These are phyloP conservation scores for Apodemia hepburni DNA, from an alignment of 2,888 invertebrate species.

Conservation along the genomic window DNA sequence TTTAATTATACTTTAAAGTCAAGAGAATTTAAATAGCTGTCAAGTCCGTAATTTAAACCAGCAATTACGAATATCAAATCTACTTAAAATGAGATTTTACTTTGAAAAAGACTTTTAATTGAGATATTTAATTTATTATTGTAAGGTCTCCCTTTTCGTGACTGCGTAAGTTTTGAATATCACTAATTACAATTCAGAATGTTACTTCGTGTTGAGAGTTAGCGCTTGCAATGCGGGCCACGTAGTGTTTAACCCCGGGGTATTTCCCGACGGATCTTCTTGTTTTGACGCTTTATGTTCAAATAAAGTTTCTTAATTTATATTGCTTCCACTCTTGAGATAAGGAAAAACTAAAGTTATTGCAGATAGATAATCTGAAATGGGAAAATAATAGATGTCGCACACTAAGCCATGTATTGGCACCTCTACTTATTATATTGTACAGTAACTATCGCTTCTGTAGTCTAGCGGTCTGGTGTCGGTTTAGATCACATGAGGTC, in stretches of 20 bases:
- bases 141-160: not conserved
- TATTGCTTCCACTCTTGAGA: conserved; percentile 12
- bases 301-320: conserved; percentile 18
- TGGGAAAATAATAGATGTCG: not conserved
- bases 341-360: not conserved
- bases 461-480: no score
- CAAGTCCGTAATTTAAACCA: not conserved
- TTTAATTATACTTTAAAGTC: not conserved
- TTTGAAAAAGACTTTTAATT: conserved; percentile 6
- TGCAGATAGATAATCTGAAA: not conserved
- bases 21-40: not conserved
- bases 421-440: not conserved
- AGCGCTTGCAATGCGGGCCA: conserved; percentile 16
- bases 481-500: no score
- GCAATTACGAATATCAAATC: conserved; percentile 8
- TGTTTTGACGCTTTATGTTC: conserved; percentile 21
- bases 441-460: no score
- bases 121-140: conserved; percentile 7
- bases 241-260: conserved; percentile 20
- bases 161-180: conserved; percentile 7
- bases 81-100: not conserved
- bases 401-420: not conserved
- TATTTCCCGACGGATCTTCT: conserved; percentile 16
- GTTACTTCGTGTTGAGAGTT: conserved; percentile 15
- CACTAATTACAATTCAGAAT: conserved; percentile 19